Evolutionary conservation across 1,140 invertebrate genomes (phyloP).

Genomic region (Polypedilum vanderplanki): DNA sequence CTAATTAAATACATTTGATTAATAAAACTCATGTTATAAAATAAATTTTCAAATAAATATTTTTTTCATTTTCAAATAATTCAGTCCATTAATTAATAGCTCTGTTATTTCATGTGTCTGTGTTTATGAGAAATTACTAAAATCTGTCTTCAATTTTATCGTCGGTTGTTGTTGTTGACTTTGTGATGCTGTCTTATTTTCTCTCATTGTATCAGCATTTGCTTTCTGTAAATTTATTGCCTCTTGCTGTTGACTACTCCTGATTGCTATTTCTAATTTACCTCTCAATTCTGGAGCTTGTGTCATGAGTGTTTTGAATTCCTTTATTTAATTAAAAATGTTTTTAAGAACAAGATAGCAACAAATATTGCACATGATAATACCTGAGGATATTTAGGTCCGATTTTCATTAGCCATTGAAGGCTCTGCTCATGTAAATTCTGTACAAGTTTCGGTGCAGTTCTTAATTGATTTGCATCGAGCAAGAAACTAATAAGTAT

Average conservation of each 20-base stretch:
- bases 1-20: neutral
- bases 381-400: slow-evolving; percentile 82
- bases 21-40: no score
- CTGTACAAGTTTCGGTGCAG: slow-evolving; percentile 55
- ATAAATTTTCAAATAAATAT: neutral
- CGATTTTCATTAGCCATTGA: slow-evolving; percentile 82
- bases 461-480: slow-evolving; percentile 56
- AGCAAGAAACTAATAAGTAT: slow-evolving; percentile 79
- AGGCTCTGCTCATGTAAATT: slow-evolving; percentile 79
- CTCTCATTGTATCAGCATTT: slow-evolving; percentile 39
- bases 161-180: slow-evolving; percentile 58
- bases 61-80: neutral
- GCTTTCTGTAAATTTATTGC: slow-evolving; percentile 43
- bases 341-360: slow-evolving; percentile 29
- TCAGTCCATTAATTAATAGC: slow-evolving; percentile 3
- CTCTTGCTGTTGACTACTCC: slow-evolving; percentile 58
- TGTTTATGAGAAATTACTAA: slow-evolving; percentile 69
- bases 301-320: slow-evolving; percentile 86
- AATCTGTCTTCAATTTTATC: slow-evolving; percentile 93
- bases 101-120: neutral
- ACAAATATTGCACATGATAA: neutral
- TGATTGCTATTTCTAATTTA: slow-evolving; percentile 79
- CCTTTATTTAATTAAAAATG: slow-evolving; percentile 48
- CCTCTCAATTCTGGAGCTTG: slow-evolving; percentile 68
- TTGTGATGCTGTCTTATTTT: slow-evolving; percentile 45